Base-by-base conservation (phyloP, 1,140 invertebrate genomes). In the Anastrepha obliqua region DNA sequence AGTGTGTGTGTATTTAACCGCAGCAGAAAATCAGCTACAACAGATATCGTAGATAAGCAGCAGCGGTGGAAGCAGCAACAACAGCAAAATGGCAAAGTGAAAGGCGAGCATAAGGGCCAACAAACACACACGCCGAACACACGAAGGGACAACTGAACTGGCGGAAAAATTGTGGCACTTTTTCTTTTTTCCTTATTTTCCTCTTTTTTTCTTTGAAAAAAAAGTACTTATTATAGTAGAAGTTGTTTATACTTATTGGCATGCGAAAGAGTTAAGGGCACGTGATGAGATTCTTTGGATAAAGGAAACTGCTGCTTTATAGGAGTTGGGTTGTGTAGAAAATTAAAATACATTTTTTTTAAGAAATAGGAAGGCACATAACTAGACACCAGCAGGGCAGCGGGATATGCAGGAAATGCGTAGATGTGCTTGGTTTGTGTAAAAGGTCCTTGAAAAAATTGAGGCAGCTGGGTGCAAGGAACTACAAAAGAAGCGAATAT, bases 391-490 rank as follows among this genome's bases (percentile, higher is more conserved):
- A 55, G 51, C 51, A 29, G 51, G 51, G 60, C 60, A 62, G 17
- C 29, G 29, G 29, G 29, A 29, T 29, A 29, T 29, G n/a, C 13
- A n/a, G 70, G 1, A 51, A 29, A 17, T 29, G 42, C n/a, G 3
- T 29, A 81, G 51, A 55, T 15, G 17, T 55, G 44, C 47, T 81
- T 81, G 8, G 47, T 55, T 81, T 3, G 44, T 20, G 20, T 15
- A 42, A 9, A 81, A 81, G 74, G 20, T 58, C 74, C 74, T 81
- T 81, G 74, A 81, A 81, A 81, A 17, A n/a, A 78, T n/a, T 78
- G 44, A 9, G 74, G 47, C 74, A 81, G 47, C 7, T 81, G 74
- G 74, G 44, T 81, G 74, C 74, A 58, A 81, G 44, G 74, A 11
- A 29, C n/a, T 55, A 6, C n/a, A 29, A 81, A 81, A 9, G 6